Evolutionary conservation across 2,888 invertebrate genomes (phyloP), one percentile per base, ranked within the genome.

Genomic region (Dorcus hopei): DNA sequence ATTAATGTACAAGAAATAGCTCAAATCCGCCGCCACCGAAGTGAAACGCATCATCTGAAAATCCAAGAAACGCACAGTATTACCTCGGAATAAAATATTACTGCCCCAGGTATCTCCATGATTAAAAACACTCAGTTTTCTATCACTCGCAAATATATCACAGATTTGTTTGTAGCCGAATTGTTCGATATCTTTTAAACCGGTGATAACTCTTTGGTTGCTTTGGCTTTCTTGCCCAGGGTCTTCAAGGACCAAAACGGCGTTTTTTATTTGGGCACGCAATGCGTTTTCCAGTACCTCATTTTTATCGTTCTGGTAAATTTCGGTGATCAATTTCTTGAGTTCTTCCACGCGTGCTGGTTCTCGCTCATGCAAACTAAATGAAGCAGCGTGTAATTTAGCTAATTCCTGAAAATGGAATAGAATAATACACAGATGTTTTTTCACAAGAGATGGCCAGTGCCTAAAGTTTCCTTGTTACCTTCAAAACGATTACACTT

Each of bases 51-150:
- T 63, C n/a, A 64, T 51, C 56, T 70, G 70, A 9, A 65, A 56
- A 64, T 70, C 70, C 1, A 70, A 47, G 8, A 70, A 48, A 19
- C 54, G 62, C 6, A 64, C 19, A 39, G 62, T 58, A 16, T 56
- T 48, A 2, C 62, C 50, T 23, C 60, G 61, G 23, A 65, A 61
- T 16, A 67, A 47, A 38, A 66, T 59, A 52, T 70, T 68, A 33
- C 66, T 68, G 7, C 57, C 51, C 69, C 69, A 69, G 19, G 61
- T 49, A 61, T 66, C 67, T 9, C 69, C 69, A 45, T 69, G 69
- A 42, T 64, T 66, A 5, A 69, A 60, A 41, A 69, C 69, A 4
- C 50, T 14, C 16, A 54, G 33, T 45, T 45, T 45, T 11, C 45
- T 38, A 5, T 26, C 41, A 33, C 54, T 7, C 53, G 42, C 19